phyloP scores from a whole-genome alignment of 2,888 invertebrate genomes.

The Ashinkailepas kermadecensis region DNA sequence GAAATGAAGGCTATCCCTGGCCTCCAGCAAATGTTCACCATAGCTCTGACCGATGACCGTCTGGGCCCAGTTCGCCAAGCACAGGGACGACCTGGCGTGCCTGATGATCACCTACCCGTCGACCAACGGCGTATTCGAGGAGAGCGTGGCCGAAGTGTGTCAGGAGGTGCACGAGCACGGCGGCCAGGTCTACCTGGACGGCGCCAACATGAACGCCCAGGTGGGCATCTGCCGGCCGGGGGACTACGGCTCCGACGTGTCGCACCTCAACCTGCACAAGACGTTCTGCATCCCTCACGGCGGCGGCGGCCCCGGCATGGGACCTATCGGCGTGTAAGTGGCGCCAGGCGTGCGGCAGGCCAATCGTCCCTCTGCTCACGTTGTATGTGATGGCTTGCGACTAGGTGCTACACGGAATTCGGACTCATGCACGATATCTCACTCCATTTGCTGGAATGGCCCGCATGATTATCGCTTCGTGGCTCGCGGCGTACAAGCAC shows the following conservation, averaged over 20 bases:
- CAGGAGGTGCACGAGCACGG: conserved; percentile 83
- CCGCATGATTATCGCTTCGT: no score
- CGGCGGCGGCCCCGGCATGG: conserved; percentile 98
- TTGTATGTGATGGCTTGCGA: no score
- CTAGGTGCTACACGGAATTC: no score
- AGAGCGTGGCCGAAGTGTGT: conserved; percentile 86
- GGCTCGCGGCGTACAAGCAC: no score
- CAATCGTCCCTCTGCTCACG: no score
- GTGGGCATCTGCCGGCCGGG: conserved; percentile 96
- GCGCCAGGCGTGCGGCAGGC: conserved; percentile 77
- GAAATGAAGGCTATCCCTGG: no score
- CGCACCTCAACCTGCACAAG: conserved; percentile 96
- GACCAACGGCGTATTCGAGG: conserved; percentile 97
- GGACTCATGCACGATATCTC: no score
- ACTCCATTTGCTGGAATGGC: no score
- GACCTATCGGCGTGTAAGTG: conserved; percentile 92
- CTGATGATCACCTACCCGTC: conserved; percentile 99
- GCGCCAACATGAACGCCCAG: conserved; percentile 99
- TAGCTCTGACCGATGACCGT: no score
- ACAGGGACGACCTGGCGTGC: conserved; percentile 73
- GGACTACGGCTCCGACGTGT: conserved; percentile 98
- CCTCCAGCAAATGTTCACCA: no score
- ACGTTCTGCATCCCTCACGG: conserved; percentile 99
- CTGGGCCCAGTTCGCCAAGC: conserved; percentile 57
- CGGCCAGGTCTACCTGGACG: conserved; percentile 96